Evolutionary conservation across 2,888 invertebrate species (phyloP).

Genomic region (Drosophila tripunctata): DNA sequence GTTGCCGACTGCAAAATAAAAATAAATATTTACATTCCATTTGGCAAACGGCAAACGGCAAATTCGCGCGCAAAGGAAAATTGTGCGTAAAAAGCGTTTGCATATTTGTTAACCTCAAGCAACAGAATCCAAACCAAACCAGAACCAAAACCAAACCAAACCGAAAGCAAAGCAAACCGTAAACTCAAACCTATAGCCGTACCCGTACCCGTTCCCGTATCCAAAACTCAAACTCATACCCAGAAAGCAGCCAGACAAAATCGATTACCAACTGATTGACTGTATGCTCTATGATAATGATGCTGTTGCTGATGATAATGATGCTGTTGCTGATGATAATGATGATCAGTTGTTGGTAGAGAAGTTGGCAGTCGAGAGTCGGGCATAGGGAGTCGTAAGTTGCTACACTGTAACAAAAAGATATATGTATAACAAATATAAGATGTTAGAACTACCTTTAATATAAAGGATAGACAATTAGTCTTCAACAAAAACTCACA

Average conservation of each 20-base stretch:
- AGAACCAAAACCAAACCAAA: constrained; percentile 10
- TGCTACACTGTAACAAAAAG: no score
- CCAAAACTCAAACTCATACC: constrained; percentile 4
- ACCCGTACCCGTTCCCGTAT: no score
- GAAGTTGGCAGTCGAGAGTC: background rate
- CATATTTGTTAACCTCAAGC: constrained; percentile 80
- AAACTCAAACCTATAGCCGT: no score
- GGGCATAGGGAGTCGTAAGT: background rate
- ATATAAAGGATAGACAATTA: no score
- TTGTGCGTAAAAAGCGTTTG: constrained; percentile 76
- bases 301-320: background rate
- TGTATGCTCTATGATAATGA: constrained; percentile 33
- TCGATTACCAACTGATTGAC: constrained; percentile 77
- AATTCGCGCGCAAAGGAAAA: constrained; percentile 65
- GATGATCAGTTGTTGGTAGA: no score
- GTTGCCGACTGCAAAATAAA: constrained; percentile 70
- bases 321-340: constrained; percentile 12
- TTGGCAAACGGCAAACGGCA: constrained; percentile 67
- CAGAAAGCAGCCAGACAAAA: constrained; percentile 61
- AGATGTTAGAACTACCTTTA: no score
- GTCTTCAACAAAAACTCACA: no score
- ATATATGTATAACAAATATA: no score
- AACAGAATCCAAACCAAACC: constrained; percentile 46
- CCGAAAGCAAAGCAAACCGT: constrained; percentile 27
- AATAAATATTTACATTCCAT: constrained; percentile 80